Conservation (phyloP, 2,113 vertebrate genomes). For the Corynorhinus townsendii region DNA sequence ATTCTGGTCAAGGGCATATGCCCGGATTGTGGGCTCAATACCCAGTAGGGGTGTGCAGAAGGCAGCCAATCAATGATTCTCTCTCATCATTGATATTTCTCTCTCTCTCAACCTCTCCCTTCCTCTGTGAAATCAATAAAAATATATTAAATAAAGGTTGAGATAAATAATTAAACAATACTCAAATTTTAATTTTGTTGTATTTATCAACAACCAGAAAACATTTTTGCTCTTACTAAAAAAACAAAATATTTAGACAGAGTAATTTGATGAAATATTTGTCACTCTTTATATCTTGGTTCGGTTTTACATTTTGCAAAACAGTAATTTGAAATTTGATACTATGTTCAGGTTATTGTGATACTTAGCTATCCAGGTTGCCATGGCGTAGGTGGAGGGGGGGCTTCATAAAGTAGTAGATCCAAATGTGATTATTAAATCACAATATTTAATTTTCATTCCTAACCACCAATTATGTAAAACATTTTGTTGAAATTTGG, state of each 20-base stretch:
- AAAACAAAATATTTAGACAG: not conserved
- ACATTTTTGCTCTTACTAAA: not conserved
- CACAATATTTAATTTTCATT: not conserved
- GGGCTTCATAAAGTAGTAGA: not conserved
- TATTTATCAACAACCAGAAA: slow-evolving; percentile 29
- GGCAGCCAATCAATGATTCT: no score
- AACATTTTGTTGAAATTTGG: not conserved
- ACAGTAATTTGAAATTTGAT: not conserved
- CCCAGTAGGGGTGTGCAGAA: no score
- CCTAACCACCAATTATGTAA: not conserved
- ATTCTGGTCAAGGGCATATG: no score
- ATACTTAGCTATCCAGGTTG: not conserved
- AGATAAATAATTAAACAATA: slow-evolving; percentile 17
- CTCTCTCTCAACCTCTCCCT: no score
- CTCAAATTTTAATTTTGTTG: not conserved
- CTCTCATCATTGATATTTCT: no score
- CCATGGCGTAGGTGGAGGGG: not conserved
- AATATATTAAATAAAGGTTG: not conserved
- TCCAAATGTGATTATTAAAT: not conserved
- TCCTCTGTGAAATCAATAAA: no score
- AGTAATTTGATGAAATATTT: not conserved
- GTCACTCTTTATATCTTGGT: not conserved
- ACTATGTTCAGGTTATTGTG: not conserved
- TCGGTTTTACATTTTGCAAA: not conserved
- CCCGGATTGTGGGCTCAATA: no score